Conservation (phyloP, 2,888 invertebrate genomes). For the Therioaphis trifolii region DNA sequence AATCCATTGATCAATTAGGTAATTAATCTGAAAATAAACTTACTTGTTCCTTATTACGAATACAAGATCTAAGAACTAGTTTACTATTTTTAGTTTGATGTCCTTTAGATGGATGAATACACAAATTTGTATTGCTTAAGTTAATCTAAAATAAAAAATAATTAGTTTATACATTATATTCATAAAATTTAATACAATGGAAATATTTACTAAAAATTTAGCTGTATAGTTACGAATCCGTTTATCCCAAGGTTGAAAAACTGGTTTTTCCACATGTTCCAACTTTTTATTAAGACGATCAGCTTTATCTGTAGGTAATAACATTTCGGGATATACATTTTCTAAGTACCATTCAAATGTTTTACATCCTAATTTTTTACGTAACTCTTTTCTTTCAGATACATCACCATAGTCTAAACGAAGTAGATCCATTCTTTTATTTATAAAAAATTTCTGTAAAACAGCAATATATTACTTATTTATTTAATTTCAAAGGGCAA, state of each 20-base stretch:
- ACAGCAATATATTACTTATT: too few species aligned
- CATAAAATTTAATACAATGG: constrained; percentile 10
- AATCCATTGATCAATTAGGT: constrained; percentile 50
- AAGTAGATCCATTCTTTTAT: constrained; percentile 74
- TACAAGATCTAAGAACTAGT: constrained; percentile 79
- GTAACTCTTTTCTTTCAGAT: constrained; percentile 77
- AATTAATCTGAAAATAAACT: constrained; percentile 38
- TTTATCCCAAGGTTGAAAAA: constrained; percentile 85
- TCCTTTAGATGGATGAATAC: constrained; percentile 82
- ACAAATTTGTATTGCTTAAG: constrained; percentile 78
- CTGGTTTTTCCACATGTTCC: constrained; percentile 74
- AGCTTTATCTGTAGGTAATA: constrained; percentile 74
- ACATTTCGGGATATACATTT: constrained; percentile 84
- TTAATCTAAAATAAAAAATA: constrained; percentile 73
- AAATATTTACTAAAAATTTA: constrained; percentile 67
- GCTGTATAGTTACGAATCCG: constrained; percentile 70
- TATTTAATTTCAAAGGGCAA: too few species aligned
- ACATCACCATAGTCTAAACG: constrained; percentile 80
- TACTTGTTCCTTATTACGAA: constrained; percentile 79
- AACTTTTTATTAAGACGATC: constrained; percentile 74
- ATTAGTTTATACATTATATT: constrained; percentile 19
- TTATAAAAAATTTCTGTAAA: constrained; percentile 80
- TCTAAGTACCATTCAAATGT: constrained; percentile 89
- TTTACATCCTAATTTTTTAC: constrained; percentile 81
- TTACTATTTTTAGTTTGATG: constrained; percentile 82